phyloP scores from a whole-genome alignment of 2,113 vertebrate species.

The Panthera tigris region DNA sequence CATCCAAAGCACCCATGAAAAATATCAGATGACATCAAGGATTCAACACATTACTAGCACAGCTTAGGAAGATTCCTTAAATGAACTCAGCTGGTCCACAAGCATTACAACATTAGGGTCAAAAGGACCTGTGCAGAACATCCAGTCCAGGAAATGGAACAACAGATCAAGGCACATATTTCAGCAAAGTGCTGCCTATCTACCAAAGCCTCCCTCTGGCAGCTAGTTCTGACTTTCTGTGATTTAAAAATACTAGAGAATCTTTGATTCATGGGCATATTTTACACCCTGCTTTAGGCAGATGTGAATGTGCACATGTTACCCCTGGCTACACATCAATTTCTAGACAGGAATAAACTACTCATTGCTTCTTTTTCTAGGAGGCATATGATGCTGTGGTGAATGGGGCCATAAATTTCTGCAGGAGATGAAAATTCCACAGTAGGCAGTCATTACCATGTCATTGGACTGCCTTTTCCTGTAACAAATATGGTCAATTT shows the following conservation, averaged over 20 bases:
- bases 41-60: not conserved
- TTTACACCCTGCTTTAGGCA: constrained; percentile 29
- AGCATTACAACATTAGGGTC: not conserved
- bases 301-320: not conserved
- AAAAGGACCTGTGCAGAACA: not conserved
- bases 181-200: not conserved
- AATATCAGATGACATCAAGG: not conserved
- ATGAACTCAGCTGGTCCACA: not conserved
- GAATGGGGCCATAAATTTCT: constrained; percentile 42
- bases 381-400: not conserved
- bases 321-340: constrained; percentile 7
- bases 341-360: constrained; percentile 5
- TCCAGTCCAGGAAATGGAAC: not conserved
- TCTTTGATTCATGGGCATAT: constrained; percentile 22
- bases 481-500: constrained; percentile 12
- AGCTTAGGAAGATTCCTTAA: not conserved
- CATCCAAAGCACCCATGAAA: not conserved
- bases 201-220: not conserved
- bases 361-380: not conserved
- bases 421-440: constrained; percentile 38
- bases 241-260: not conserved
- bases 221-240: not conserved
- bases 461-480: not conserved
- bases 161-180: rapidly evolving
- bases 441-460: not conserved